Conservation (phyloP, 2,113 vertebrate genomes). For the Ascaphus truei region DNA sequence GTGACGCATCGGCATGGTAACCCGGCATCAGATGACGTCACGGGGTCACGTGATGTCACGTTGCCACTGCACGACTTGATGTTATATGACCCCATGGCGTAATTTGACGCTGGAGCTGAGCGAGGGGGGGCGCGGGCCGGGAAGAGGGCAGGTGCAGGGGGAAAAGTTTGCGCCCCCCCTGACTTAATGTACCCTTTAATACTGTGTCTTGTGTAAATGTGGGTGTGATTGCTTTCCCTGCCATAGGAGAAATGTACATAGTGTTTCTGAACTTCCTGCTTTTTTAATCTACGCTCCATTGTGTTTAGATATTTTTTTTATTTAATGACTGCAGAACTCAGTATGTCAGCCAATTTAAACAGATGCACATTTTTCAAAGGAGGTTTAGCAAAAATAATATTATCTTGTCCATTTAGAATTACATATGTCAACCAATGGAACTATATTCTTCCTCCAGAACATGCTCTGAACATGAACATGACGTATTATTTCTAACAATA, state of each 20-base stretch:
- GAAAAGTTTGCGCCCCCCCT: too few relatives aligned
- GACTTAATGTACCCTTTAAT: too few relatives aligned
- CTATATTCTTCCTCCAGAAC: constrained; percentile 1
- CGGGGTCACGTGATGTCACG: too few relatives aligned
- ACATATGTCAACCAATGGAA: constrained; percentile 17
- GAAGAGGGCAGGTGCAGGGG: too few relatives aligned
- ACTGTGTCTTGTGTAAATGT: too few relatives aligned
- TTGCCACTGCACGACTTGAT: too few relatives aligned
- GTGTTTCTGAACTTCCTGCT: background rate
- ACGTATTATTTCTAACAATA: background rate
- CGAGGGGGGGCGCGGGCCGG: too few relatives aligned
- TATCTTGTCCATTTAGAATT: constrained; percentile 27
- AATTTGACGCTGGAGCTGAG: too few relatives aligned
- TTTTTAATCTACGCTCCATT: background rate
- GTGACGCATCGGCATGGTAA: too few relatives aligned
- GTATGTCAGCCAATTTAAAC: constrained; percentile 14
- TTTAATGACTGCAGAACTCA: constrained; percentile 4
- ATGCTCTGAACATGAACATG: background rate
- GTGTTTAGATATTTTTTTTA: background rate
- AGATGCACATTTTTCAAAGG: constrained; percentile 19
- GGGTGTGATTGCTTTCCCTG: too few relatives aligned
- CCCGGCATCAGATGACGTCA: too few relatives aligned
- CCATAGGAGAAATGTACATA: background rate
- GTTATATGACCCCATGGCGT: too few relatives aligned
- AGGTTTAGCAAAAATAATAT: constrained; percentile 28